Evolutionary conservation across 2,797 vertebrate species (phyloP).

Genomic region (Morus bassanus): DNA sequence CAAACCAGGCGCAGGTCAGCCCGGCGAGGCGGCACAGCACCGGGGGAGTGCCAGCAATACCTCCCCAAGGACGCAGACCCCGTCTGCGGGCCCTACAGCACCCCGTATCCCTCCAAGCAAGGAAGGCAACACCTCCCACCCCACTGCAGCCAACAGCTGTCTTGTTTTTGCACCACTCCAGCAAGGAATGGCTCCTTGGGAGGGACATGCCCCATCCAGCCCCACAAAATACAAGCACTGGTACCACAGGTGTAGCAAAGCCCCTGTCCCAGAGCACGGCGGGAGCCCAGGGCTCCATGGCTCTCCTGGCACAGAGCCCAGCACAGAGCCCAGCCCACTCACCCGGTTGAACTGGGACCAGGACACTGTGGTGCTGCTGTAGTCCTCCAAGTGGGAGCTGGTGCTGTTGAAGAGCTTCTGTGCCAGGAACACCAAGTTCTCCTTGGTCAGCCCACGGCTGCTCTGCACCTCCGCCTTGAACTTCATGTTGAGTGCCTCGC

Average conservation of each 20-base stretch:
- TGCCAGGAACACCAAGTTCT: conserved; percentile 92
- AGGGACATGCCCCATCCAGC: neutral
- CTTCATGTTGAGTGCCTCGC: conserved; percentile 94
- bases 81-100: neutral
- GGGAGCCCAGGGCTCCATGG: fast-evolving
- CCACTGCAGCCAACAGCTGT: fast-evolving
- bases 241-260: fast-evolving
- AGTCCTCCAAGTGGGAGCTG: conserved; percentile 88
- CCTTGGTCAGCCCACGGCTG: conserved; percentile 88
- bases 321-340: neutral
- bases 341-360: conserved; percentile 98
- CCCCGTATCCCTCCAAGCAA: no score
- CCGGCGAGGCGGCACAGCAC: neutral
- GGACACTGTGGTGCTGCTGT: conserved; percentile 87
- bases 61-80: neutral
- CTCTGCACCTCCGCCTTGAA: conserved; percentile 97
- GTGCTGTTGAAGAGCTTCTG: conserved; percentile 93
- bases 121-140: neutral
- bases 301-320: neutral
- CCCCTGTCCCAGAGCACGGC: neutral
- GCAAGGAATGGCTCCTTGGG: neutral
- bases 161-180: neutral
- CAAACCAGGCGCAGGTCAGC: neutral
- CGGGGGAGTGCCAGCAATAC: fast-evolving
- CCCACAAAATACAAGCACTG: fast-evolving